These are phyloP conservation scores for Macroramphosus scolopax DNA, from an alignment of 2,797 vertebrate genomes.

Conservation along the genomic window DNA sequence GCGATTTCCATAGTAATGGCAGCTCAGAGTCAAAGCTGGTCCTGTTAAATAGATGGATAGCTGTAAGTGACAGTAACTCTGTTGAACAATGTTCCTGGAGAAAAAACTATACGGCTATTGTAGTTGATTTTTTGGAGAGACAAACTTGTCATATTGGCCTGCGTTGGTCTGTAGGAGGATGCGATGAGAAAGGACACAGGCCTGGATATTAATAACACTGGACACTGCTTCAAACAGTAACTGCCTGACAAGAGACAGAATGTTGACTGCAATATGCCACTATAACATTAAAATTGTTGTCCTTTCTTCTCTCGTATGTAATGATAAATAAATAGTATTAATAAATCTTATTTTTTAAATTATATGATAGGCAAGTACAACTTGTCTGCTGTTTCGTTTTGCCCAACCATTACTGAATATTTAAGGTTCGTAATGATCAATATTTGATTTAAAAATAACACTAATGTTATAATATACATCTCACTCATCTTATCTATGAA, in stretches of 20 bases:
- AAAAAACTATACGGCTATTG: too few species aligned
- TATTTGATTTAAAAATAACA: too few species aligned
- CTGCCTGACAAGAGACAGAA: background rate
- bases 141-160: background rate
- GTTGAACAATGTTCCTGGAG: background rate
- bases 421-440: too few species aligned
- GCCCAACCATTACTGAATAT: too few species aligned
- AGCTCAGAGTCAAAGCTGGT: slow-evolving; percentile 19
- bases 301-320: background rate
- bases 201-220: slow-evolving; percentile 8
- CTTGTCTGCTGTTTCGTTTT: too few species aligned
- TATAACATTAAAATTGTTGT: background rate
- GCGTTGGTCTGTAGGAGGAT: too few species aligned
- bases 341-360: too few species aligned
- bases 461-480: too few species aligned
- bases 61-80: slow-evolving; percentile 1
- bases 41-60: slow-evolving; percentile 22
- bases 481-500: too few species aligned
- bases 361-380: too few species aligned
- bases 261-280: background rate
- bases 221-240: slow-evolving; percentile 30
- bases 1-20: slow-evolving; percentile 44
- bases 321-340: background rate
- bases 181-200: too few species aligned
- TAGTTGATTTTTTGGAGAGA: too few species aligned